Evolutionary conservation across 35 echinoderm and acorn worm species (phyloP), one percentile per base, ranked within the genome.

Genomic region (Apostichopus parvimensis): DNA sequence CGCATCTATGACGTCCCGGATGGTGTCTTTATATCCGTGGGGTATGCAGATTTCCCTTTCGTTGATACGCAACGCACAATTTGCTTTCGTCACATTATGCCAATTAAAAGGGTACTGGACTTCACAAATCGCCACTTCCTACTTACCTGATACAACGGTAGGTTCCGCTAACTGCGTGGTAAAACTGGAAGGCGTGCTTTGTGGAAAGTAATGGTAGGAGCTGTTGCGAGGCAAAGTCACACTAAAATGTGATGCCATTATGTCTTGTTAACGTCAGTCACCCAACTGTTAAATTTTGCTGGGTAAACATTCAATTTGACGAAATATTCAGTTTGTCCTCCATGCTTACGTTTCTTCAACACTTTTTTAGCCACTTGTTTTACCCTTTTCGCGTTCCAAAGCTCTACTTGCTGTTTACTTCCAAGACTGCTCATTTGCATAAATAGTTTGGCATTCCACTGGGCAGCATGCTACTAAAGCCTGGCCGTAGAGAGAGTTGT

Each of bases 1-100:
- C 15, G 52, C 21, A 23, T 86, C 59, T 7, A 86, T 86, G 55
- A 86, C 55, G 12, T 86, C 83, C 10, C 60, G 12, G 8, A 52
- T 53, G 55, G 22, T 90, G 58, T 78, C 17, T 10, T 78, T 54
- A 77, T 77, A 78, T 57, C 54, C 75, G 23, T 9, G 66, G 4
- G 75, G 88, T 90, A 90, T 78, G 65, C 65, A 87, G 25, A 87
- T 87, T 81, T 81, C 79, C 52, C 8, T 81, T 81, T 81, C 79
- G 1, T 81, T 81, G 0, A 81, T 9, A 54, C 1, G 54, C 34
- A 81, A 11, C 17, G 13, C 9, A 6, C 85, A 66, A 66, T 81
- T 81, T 81, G 79, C 8, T 18, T 15, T 10, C 25, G 79, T 81
- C 25, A 81, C 79, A 54, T 81, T 81, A 81, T 81, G 79, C 79